These are phyloP conservation scores for Hedychridium roseum DNA, from an alignment of 2,888 invertebrate genomes.

Conservation along the genomic window DNA sequence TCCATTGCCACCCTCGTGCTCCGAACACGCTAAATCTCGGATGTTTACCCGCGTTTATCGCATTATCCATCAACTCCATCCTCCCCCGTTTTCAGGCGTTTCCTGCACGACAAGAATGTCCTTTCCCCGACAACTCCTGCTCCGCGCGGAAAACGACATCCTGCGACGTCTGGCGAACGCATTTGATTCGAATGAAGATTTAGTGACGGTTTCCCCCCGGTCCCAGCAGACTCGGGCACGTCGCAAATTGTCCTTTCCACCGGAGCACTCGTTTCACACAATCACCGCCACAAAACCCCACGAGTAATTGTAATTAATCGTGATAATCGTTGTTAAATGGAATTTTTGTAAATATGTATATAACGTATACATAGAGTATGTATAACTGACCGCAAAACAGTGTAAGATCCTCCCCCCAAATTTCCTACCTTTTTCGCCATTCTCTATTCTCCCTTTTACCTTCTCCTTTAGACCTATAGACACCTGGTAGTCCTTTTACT, in stretches of 20 bases:
- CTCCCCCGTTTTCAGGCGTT: not conserved
- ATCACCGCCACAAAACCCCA: constrained; percentile 35
- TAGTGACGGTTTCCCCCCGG: too few relatives aligned
- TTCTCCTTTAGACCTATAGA: constrained; percentile 4
- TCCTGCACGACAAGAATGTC: not conserved
- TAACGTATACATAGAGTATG: constrained; percentile 45
- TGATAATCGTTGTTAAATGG: constrained; percentile 54
- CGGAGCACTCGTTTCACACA: constrained; percentile 5
- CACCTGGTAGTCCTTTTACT: constrained; percentile 31
- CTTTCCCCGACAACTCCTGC: not conserved
- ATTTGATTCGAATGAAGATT: too few relatives aligned
- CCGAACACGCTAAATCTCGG: constrained; percentile 58
- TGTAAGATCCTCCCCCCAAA: constrained; percentile 29
- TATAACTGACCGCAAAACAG: constrained; percentile 38
- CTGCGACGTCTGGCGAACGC: too few relatives aligned
- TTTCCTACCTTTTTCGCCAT: constrained; percentile 22
- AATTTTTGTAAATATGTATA: constrained; percentile 59
- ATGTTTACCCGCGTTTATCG: constrained; percentile 20
- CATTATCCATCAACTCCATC: not conserved
- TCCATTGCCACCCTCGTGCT: constrained; percentile 29
- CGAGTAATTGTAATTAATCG: constrained; percentile 37
- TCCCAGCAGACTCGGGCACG: too few relatives aligned
- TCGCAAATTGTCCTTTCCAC: too few relatives aligned
- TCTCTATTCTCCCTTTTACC: constrained; percentile 26
- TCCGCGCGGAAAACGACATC: too few relatives aligned